phyloP scores from a whole-genome alignment of 2,797 vertebrate species.

The Rhinogobio ventralis region DNA sequence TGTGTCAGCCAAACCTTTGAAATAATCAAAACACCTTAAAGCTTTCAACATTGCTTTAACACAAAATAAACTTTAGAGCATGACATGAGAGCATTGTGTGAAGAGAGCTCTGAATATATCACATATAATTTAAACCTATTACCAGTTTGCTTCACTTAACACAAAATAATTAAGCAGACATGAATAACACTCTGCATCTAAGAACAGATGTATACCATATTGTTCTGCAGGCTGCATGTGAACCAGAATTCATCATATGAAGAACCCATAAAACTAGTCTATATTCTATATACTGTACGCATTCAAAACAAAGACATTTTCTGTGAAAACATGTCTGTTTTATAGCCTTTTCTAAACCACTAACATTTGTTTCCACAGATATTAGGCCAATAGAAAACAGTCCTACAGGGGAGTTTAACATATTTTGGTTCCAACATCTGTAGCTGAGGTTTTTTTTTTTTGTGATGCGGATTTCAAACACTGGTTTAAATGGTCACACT shows the following conservation, averaged over 20 bases:
- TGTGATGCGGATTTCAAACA: background rate
- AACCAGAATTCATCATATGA: background rate
- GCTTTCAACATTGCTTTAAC: conserved; percentile 41
- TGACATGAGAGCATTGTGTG: conserved; percentile 60
- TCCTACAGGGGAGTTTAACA: background rate
- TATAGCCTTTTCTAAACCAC: background rate
- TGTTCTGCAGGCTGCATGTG: background rate
- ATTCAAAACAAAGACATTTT: background rate
- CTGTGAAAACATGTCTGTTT: background rate
- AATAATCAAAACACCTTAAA: conserved; percentile 55
- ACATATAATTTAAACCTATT: conserved; percentile 49
- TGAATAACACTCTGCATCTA: background rate
- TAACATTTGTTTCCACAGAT: background rate
- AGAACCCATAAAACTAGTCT: background rate
- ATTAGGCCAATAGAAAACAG: background rate
- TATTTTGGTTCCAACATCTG: background rate
- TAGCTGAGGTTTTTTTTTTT: background rate
- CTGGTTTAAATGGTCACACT: background rate
- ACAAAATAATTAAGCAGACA: conserved; percentile 2
- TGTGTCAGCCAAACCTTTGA: conserved; percentile 45
- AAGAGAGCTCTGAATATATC: conserved; percentile 28
- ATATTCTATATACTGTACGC: background rate
- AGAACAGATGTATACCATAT: background rate
- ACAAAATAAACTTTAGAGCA: conserved; percentile 52
- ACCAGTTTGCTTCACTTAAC: conserved; percentile 22